Evolutionary conservation across 2,113 vertebrate species (phyloP).

Genomic region (Coturnix japonica): DNA sequence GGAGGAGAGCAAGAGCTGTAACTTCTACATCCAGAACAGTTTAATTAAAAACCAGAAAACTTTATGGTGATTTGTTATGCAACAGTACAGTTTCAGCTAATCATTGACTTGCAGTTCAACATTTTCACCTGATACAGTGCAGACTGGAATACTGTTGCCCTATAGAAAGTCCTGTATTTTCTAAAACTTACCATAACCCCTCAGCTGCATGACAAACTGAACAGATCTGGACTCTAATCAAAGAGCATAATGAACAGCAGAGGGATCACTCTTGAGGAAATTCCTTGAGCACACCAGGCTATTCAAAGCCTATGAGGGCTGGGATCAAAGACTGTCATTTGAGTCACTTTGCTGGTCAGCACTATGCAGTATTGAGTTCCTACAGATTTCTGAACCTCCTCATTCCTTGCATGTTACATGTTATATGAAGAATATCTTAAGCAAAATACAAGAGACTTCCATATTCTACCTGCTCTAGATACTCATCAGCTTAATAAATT

Average conservation of each 20-base stretch:
- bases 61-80: neutral
- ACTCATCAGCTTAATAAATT: neutral
- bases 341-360: neutral
- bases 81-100: neutral
- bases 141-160: neutral
- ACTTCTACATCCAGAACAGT: neutral
- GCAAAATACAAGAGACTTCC: neutral
- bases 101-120: neutral
- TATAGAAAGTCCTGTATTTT: neutral
- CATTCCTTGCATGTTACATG: rapidly evolving
- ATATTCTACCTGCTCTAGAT: neutral
- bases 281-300: neutral
- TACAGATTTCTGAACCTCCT: neutral
- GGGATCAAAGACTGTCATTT: neutral
- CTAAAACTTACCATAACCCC: neutral
- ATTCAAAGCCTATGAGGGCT: neutral
- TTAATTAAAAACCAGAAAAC: neutral
- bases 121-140: neutral
- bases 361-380: neutral
- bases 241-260: neutral
- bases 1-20: neutral
- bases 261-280: neutral
- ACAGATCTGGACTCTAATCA: neutral
- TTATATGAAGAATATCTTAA: neutral
- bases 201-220: neutral